A percentile compares a stretch with the other conserved stretches of the same genome.
These are phyloP conservation scores for Podarcis cretensis DNA, from an alignment of 2,113 vertebrate species.

Conservation along the genomic window DNA sequence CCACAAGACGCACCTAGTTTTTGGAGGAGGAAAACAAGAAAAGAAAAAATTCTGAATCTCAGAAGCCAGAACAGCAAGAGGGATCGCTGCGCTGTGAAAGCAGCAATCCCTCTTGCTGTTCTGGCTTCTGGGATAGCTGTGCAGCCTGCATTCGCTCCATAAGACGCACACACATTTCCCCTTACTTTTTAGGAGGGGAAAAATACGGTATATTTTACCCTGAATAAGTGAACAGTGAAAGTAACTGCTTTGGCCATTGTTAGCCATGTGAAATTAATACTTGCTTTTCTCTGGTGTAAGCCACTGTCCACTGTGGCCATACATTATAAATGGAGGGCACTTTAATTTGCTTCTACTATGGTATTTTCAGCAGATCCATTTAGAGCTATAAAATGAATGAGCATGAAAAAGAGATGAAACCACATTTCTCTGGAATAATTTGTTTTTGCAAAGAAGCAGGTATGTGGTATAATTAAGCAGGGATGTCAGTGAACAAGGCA, in stretches of 20 bases:
- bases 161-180: too few relatives aligned
- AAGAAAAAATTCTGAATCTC: too few relatives aligned
- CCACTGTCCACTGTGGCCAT: not conserved
- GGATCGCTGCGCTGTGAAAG: too few relatives aligned
- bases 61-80: too few relatives aligned
- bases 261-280: not conserved
- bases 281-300: not conserved
- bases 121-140: too few relatives aligned
- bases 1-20: too few relatives aligned
- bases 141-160: too few relatives aligned
- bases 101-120: too few relatives aligned
- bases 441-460: conserved; percentile 32
- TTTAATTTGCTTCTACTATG: not conserved
- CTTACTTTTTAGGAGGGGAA: too few relatives aligned
- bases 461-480: conserved; percentile 7
- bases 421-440: conserved; percentile 41
- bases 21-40: too few relatives aligned
- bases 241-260: not conserved
- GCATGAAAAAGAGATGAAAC: not conserved
- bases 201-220: not conserved
- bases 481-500: conserved; percentile 13
- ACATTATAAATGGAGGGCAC: not conserved
- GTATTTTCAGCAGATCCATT: not conserved
- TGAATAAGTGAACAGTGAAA: not conserved
- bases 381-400: conserved; percentile 18